Evolutionary conservation across 1,140 invertebrate genomes (phyloP).

Genomic region (Olivierus martensii): DNA sequence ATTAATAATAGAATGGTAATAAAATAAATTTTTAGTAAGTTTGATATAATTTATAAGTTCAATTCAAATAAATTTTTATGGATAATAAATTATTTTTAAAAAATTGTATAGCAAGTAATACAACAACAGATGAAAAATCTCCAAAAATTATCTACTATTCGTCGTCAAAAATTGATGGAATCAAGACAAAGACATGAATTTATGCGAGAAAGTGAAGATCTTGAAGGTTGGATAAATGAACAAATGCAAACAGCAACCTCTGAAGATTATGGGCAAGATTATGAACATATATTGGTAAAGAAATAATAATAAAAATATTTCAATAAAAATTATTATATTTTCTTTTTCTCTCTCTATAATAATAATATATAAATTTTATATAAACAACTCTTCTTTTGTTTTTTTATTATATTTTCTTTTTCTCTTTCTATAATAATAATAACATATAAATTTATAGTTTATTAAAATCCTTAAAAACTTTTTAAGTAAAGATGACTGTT

Average conservation of each 20-base stretch:
- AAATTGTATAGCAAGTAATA: conserved; percentile 27
- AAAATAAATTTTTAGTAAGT: not conserved
- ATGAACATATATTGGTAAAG: conserved; percentile 76
- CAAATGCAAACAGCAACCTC: conserved; percentile 77
- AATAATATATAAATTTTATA: no score
- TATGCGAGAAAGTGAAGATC: conserved; percentile 72
- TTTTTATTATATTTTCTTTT: not conserved
- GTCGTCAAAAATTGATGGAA: conserved; percentile 75
- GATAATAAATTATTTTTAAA: not conserved
- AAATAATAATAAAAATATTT: no score
- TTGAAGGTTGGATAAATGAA: conserved; percentile 89
- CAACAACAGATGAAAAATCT: conserved; percentile 61
- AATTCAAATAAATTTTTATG: no score
- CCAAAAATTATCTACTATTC: conserved; percentile 58
- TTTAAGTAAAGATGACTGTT: no score
- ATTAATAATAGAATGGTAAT: conserved; percentile 56
- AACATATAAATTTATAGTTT: no score
- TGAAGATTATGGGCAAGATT: conserved; percentile 95
- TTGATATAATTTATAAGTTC: no score
- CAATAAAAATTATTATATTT: no score
- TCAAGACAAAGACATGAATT: conserved; percentile 87
- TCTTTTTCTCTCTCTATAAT: no score
- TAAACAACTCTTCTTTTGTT: no score
- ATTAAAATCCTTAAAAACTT: no score
- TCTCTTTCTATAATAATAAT: no score